A percentile compares a stretch with the other conserved stretches of the same genome.
Evolutionary conservation across 2,888 invertebrate genomes (phyloP).

Genomic region (Drosophila falleni): DNA sequence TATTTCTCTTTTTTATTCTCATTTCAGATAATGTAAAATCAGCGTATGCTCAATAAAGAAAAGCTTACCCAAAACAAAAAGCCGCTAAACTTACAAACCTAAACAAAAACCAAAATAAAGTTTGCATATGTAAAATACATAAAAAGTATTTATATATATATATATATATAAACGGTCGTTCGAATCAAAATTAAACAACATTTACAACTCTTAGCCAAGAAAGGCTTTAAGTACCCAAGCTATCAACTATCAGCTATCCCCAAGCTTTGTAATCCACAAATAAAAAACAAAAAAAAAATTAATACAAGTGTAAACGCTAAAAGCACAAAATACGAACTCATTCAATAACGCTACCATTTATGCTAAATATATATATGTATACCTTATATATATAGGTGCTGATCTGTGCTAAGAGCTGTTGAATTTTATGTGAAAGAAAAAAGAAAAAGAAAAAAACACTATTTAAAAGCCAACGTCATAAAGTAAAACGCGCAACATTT

Average conservation of each 20-base stretch:
- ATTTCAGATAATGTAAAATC: constrained; percentile 84
- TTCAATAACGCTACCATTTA: constrained; percentile 64
- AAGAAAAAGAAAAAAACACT: constrained; percentile 1
- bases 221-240: constrained; percentile 62
- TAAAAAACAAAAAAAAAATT: constrained; percentile 4
- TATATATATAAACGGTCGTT: constrained; percentile 49
- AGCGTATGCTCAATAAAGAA: constrained; percentile 79
- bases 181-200: constrained; percentile 53
- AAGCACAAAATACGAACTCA: constrained; percentile 46
- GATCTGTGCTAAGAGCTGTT: constrained; percentile 60
- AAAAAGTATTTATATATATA: constrained; percentile 41
- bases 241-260: constrained; percentile 65
- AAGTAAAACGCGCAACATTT: constrained; percentile 66
- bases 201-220: constrained; percentile 48
- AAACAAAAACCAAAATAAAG: constrained; percentile 22
- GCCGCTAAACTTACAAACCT: constrained; percentile 46
- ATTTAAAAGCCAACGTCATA: constrained; percentile 45
- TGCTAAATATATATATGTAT: constrained; percentile 58
- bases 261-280: constrained; percentile 70
- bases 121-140: constrained; percentile 8
- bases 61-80: constrained; percentile 44
- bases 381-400: constrained; percentile 49
- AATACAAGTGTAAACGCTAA: constrained; percentile 55
- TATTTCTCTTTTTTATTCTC: constrained; percentile 82
- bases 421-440: constrained; percentile 16